Evolutionary conservation across 2,797 vertebrate species (phyloP), one percentile per base, ranked within the genome.

Genomic region (Acrossocheilus wenchowensis): DNA sequence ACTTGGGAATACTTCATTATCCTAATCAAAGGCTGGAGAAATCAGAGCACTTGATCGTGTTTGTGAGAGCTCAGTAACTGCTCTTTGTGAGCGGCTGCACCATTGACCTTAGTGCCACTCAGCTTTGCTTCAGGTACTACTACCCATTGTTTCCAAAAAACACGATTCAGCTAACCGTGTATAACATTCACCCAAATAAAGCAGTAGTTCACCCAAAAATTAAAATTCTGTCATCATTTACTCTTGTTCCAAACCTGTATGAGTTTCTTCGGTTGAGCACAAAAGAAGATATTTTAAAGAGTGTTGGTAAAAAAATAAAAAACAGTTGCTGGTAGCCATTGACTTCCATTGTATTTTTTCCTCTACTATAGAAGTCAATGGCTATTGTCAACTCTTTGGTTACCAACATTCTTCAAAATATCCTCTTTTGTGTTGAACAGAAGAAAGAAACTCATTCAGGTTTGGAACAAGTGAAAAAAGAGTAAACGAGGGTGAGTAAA

Each of bases 1-100:
- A 83, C 86, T 86, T 66, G 82, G 88, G 89, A 92, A 90, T 83
- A 88, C 85, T 89, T 90, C 87, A 89, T 92, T 89, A 91, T 90
- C 86, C 81, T 83, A 88, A 90, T 90, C 88, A 91, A 91, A 90
- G 79, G 60, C 71, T 77, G 43, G 26, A 71, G 86, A 88, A 90
- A 90, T 88, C 64, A 36, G 88, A 88, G 88, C 87, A 86, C 82
- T 86, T 85, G 77, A 84, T 86, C 78, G 78, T 83, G 72, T 68
- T 82, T 73, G 86, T 85, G 82, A 74, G 82, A 62, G 72, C 68
- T 86, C 78, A 66, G 81, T 30, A 81, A 86, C 78, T 81, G 64
- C 52, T 80, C 75, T 78, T 60, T 72, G 77, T 60, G 52, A 79
- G 52, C 14, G 26, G 30, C 19, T 48, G 77, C 73, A 83, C 81